Evolutionary conservation across 2,797 vertebrate species (phyloP).

Genomic region (Ibycter americanus): DNA sequence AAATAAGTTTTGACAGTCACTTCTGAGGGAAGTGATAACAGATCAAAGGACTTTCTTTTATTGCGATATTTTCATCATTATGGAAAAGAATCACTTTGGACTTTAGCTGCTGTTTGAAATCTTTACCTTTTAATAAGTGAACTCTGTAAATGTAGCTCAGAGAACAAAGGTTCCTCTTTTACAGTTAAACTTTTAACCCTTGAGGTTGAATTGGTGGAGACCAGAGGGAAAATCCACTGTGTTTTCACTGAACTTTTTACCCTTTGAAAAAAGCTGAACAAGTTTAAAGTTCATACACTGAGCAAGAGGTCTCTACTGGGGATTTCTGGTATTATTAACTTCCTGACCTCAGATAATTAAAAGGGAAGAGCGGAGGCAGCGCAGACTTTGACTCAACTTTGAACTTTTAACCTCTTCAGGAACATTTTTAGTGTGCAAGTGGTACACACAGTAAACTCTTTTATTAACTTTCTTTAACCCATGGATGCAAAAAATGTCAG

Average conservation of each 20-base stretch:
- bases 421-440: slow-evolving; percentile 77
- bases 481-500: slow-evolving; percentile 42
- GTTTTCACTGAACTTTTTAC: slow-evolving; percentile 84
- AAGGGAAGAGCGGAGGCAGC: slow-evolving; percentile 79
- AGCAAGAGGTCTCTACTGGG: slow-evolving; percentile 81
- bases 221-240: slow-evolving; percentile 78
- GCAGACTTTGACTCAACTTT: slow-evolving; percentile 83
- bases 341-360: slow-evolving; percentile 86
- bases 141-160: slow-evolving; percentile 78
- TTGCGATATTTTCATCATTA: slow-evolving; percentile 76
- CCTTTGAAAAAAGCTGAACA: slow-evolving; percentile 77
- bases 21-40: slow-evolving; percentile 71
- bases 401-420: slow-evolving; percentile 82
- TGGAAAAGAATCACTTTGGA: slow-evolving; percentile 75
- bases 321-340: slow-evolving; percentile 87
- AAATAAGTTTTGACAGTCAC: slow-evolving; percentile 70
- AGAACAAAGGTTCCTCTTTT: slow-evolving; percentile 84
- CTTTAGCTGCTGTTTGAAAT: slow-evolving; percentile 75
- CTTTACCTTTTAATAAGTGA: slow-evolving; percentile 84
- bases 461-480: slow-evolving; percentile 73
- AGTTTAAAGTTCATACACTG: slow-evolving; percentile 82
- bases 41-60: slow-evolving; percentile 78
- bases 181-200: slow-evolving; percentile 84
- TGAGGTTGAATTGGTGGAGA: slow-evolving; percentile 77
- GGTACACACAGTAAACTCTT: slow-evolving; percentile 66